Percentiles rank a stretch among this genome's conserved stretches.
Evolutionary conservation across 2,113 vertebrate species (phyloP).

Genomic region (Cardinalis cardinalis): DNA sequence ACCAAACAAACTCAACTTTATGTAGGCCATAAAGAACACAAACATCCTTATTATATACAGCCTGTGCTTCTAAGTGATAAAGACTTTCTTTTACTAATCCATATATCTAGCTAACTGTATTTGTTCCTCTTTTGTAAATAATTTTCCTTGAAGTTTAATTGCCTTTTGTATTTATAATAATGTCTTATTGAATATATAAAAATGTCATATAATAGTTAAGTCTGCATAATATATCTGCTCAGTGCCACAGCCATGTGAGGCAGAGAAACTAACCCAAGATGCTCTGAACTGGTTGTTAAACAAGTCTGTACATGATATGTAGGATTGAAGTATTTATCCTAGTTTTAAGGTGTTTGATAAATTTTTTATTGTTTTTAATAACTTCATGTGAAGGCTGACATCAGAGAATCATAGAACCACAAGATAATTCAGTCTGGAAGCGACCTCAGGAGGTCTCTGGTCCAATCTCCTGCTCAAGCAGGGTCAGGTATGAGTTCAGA

Average conservation of each 20-base stretch:
- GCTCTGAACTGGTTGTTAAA: background rate
- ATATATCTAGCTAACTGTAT: background rate
- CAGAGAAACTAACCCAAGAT: background rate
- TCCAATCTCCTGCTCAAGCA: background rate
- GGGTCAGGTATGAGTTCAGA: background rate
- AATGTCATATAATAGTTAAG: background rate
- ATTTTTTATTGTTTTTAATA: background rate
- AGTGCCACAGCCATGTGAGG: background rate
- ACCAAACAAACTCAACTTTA: background rate
- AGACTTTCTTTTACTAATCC: background rate
- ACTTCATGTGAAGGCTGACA: background rate
- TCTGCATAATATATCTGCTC: background rate
- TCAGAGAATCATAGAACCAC: background rate
- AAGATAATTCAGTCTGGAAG: background rate
- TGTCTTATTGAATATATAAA: background rate
- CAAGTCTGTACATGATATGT: background rate
- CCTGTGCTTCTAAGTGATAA: background rate
- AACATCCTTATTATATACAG: background rate
- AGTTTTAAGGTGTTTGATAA: background rate
- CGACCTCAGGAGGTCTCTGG: background rate
- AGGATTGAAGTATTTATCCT: background rate
- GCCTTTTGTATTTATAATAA: background rate
- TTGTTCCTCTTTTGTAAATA: background rate
- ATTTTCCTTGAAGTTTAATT: background rate
- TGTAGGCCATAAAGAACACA: background rate